Evolutionary conservation across 2,113 vertebrate genomes (phyloP), one percentile per base, ranked within the genome.

Genomic region (Ailuropoda melanoleuca): DNA sequence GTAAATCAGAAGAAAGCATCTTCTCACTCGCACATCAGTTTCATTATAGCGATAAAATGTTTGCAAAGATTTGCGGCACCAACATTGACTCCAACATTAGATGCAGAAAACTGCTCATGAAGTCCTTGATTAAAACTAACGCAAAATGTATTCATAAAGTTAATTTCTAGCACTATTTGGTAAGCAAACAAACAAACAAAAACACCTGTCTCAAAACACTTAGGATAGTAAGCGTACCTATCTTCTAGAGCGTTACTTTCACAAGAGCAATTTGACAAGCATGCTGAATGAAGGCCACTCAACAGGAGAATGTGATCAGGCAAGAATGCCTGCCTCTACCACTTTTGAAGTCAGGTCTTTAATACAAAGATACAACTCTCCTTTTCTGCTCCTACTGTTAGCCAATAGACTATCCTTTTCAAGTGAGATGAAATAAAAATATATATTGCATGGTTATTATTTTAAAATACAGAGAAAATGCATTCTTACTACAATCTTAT

Each of bases 351-450:
- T 55, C 9, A 74, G 80, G 26, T 34, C 37, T 64, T 84, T 82
- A 39, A 29, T 21, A 88, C 10, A 11, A 60, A 48, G 29, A 24
- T 72, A 3, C 17, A 83, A 80, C 10, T 85, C 14, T 75, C 48
- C 4, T 86, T 60, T 88, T 66, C 68, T 93, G 46, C 13, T 78
- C 21, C 66, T 77, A 48, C 89, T 24, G 39, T 50, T 75, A 93
- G 50, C 10, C 23, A 78, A 90, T 5, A 85, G 78, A 85, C 34
- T 60, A 62, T 29, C 17, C 70, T 85, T 93, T 88, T 50, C 43
- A 95, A 95, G 75, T 91, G 88, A 81, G 74, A 88, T 46, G n/a
- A 83, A 89, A 87, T 43, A 88, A 80, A 92, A 92, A 70, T 77
- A 93, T 37, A 31, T 83, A 43, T 19, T 55, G 29, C 91, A 75